These are phyloP conservation scores for Clistopyga incitator DNA, from an alignment of 2,888 invertebrate genomes.

Conservation along the genomic window DNA sequence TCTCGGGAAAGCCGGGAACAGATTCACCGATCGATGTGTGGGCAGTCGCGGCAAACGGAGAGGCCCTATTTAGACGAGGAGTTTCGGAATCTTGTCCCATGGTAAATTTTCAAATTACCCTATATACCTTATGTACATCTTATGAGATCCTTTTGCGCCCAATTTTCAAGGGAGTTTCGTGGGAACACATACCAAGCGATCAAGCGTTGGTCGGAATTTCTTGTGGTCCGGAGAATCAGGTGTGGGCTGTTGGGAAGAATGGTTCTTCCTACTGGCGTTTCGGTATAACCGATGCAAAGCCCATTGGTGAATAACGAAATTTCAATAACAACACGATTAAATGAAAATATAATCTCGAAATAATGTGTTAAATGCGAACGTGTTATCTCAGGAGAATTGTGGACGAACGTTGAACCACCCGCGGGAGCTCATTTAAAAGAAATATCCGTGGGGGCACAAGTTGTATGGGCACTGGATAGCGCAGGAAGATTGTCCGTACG, in stretches of 20 bases:
- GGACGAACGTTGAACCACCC: constrained; percentile 93
- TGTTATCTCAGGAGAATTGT: constrained; percentile 86
- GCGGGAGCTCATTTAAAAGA: constrained; percentile 89
- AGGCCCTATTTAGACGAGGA: constrained; percentile 92
- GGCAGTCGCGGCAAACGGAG: constrained; percentile 95
- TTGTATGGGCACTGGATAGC: constrained; percentile 93
- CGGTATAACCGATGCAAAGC: constrained; percentile 89
- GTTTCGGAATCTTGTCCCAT: constrained; percentile 90
- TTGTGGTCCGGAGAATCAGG: constrained; percentile 88
- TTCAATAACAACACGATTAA: neutral
- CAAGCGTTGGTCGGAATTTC: constrained; percentile 92
- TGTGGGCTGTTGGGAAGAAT: constrained; percentile 95
- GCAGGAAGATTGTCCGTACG: constrained; percentile 91
- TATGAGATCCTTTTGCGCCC: too few relatives aligned
- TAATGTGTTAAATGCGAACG: too few relatives aligned
- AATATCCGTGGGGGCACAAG: constrained; percentile 89
- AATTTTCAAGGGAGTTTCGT: constrained; percentile 89
- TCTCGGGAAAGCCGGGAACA: constrained; percentile 83
- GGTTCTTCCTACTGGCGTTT: constrained; percentile 93
- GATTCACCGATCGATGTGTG: constrained; percentile 88
- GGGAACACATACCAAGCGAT: constrained; percentile 93
- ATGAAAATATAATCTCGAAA: neutral
- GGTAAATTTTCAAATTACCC: constrained; percentile 85
- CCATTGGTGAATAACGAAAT: constrained; percentile 84
- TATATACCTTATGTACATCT: too few relatives aligned